phyloP scores from a whole-genome alignment of 2,888 invertebrate genomes.

The Siphonodentalium dalli region DNA sequence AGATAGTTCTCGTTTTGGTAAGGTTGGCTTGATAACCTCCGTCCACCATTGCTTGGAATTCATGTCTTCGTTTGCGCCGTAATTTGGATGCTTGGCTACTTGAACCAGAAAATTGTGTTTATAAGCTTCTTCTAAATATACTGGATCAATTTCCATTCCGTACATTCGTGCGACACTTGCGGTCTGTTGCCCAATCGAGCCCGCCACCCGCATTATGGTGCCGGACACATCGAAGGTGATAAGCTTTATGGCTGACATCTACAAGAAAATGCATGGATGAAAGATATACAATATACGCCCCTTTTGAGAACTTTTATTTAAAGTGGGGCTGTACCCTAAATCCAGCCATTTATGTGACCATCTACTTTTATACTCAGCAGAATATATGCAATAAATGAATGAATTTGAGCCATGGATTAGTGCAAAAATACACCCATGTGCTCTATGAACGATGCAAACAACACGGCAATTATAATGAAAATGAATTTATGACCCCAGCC shows the following conservation, averaged over 20 bases:
- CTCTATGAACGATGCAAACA: no score
- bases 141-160: conserved; percentile 72
- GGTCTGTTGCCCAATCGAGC: conserved; percentile 79
- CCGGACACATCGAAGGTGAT: conserved; percentile 90
- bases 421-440: no score
- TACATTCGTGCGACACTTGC: conserved; percentile 74
- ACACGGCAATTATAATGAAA: no score
- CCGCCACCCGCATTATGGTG: conserved; percentile 78
- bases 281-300: no score
- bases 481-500: no score
- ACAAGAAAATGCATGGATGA: no score
- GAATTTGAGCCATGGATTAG: no score
- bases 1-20: conserved; percentile 73
- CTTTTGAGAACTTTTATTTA: no score
- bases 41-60: conserved; percentile 86
- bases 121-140: conserved; percentile 71
- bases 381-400: no score
- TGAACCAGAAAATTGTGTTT: conserved; percentile 73
- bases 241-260: conserved; percentile 42
- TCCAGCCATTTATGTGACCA: no score
- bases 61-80: conserved; percentile 75
- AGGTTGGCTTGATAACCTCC: conserved; percentile 72
- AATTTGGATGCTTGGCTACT: conserved; percentile 79
- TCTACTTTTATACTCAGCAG: no score
- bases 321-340: no score